These are phyloP conservation scores for Podiceps cristatus DNA, from an alignment of 2,113 vertebrate species.

Conservation along the genomic window DNA sequence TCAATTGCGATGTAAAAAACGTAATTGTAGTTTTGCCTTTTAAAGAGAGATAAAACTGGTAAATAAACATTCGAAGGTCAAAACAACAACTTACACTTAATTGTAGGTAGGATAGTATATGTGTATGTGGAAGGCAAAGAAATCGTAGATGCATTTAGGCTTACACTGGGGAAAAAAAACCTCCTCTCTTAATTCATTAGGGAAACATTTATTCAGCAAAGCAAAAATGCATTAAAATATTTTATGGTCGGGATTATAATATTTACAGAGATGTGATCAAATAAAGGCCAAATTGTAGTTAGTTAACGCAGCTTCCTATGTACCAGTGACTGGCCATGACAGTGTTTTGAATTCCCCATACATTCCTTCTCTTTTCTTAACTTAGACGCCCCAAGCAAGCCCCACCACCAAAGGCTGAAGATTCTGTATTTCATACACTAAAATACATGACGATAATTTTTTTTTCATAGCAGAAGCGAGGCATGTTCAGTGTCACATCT, in stretches of 20 bases:
- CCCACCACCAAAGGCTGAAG: background rate
- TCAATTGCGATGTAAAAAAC: background rate
- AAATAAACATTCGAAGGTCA: conserved; percentile 50
- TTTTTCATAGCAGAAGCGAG: conserved; percentile 16
- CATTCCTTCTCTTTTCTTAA: conserved; percentile 31
- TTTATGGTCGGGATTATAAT: conserved; percentile 6
- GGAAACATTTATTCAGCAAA: conserved; percentile 50
- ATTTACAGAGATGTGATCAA: conserved; percentile 33
- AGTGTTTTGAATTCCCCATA: conserved; percentile 7
- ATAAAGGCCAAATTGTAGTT: conserved; percentile 42
- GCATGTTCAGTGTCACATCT: conserved; percentile 39
- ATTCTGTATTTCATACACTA: conserved; percentile 20
- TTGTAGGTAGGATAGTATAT: conserved; percentile 3
- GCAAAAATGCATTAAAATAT: conserved; percentile 46
- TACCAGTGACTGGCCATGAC: background rate
- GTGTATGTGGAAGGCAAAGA: conserved; percentile 7
- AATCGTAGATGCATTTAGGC: background rate
- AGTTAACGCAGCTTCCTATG: background rate
- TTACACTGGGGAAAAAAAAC: background rate
- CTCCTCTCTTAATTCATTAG: background rate
- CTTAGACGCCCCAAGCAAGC: conserved; percentile 44
- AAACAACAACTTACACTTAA: conserved; percentile 28
- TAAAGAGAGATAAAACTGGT: background rate
- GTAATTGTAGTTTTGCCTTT: background rate
- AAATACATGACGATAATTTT: background rate